Conservation (phyloP, 2,797 vertebrate genomes). For the Artibeus lituratus region DNA sequence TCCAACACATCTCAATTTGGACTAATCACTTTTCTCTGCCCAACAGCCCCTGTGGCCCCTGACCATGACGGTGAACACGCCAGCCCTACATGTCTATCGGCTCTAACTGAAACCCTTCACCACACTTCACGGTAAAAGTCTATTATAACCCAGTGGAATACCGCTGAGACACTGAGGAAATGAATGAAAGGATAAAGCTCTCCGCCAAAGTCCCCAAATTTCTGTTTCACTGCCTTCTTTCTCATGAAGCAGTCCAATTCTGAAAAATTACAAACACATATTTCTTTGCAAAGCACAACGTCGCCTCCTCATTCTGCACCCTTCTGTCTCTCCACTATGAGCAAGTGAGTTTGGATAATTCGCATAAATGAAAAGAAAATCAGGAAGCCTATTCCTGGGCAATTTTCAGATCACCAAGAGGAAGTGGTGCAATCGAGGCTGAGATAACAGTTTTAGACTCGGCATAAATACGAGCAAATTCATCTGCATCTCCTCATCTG, state of each 20-base stretch:
- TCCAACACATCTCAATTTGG: neutral
- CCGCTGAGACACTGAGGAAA: neutral
- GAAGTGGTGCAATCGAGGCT: slow-evolving; percentile 49
- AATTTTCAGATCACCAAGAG: slow-evolving; percentile 68
- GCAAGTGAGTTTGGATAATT: slow-evolving; percentile 48
- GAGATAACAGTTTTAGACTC: slow-evolving; percentile 59
- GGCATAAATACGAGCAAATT: slow-evolving; percentile 38
- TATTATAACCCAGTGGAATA: neutral
- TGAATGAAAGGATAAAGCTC: neutral
- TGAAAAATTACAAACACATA: slow-evolving; percentile 12
- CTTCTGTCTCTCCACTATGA: slow-evolving; percentile 7
- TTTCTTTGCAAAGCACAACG: slow-evolving; percentile 46
- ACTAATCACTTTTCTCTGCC: neutral
- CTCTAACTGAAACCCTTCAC: neutral
- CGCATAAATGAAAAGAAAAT: slow-evolving; percentile 67
- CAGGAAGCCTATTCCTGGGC: slow-evolving; percentile 65
- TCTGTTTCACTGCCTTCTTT: neutral
- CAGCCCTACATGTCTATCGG: neutral
- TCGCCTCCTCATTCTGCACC: neutral
- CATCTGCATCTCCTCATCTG: slow-evolving; percentile 58
- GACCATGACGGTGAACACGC: neutral
- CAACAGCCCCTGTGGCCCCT: neutral
- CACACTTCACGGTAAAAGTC: neutral
- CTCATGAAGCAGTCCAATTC: slow-evolving; percentile 42
- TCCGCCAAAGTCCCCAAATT: neutral